Conservation (phyloP, 2,797 vertebrate genomes). For the Poecilia wingei region DNA sequence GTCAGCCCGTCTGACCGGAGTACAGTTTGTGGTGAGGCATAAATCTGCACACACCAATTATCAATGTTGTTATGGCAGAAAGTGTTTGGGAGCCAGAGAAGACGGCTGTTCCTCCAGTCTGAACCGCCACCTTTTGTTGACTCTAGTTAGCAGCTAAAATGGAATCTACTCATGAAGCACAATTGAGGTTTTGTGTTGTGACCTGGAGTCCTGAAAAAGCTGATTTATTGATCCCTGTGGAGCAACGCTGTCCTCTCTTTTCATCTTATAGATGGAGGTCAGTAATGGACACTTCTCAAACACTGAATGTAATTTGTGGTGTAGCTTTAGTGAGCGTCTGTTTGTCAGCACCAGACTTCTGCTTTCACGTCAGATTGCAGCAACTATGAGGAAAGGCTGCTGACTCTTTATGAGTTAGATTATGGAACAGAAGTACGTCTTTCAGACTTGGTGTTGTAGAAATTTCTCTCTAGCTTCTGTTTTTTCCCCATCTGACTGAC, state of each 20-base stretch:
- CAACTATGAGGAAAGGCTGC: conserved; percentile 4
- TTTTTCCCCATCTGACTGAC: conserved; percentile 20
- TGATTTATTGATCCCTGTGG: conserved; percentile 59
- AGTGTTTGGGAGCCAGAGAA: not conserved
- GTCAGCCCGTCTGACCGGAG: too few relatives aligned
- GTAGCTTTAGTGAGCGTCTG: conserved; percentile 19
- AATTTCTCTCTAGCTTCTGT: not conserved
- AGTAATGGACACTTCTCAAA: conserved; percentile 30
- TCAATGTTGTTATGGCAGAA: not conserved
- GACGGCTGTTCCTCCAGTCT: not conserved
- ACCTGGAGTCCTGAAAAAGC: conserved; percentile 30
- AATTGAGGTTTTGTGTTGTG: conserved; percentile 48
- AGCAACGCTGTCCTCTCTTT: conserved; percentile 41
- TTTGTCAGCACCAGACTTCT: conserved; percentile 27
- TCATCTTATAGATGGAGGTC: conserved; percentile 54
- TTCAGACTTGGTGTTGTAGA: conserved; percentile 16
- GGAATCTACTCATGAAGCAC: conserved; percentile 31
- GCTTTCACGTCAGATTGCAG: conserved; percentile 17
- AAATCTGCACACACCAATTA: not conserved
- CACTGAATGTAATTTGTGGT: conserved; percentile 26
- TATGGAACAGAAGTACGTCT: conserved; percentile 24
- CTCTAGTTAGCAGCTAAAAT: conserved; percentile 25
- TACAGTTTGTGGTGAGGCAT: not conserved
- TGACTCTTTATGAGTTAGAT: conserved; percentile 18
- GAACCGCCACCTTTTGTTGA: conserved; percentile 5